Evolutionary conservation across 2,888 invertebrate species (phyloP).

Genomic region (Griposia aprilina): DNA sequence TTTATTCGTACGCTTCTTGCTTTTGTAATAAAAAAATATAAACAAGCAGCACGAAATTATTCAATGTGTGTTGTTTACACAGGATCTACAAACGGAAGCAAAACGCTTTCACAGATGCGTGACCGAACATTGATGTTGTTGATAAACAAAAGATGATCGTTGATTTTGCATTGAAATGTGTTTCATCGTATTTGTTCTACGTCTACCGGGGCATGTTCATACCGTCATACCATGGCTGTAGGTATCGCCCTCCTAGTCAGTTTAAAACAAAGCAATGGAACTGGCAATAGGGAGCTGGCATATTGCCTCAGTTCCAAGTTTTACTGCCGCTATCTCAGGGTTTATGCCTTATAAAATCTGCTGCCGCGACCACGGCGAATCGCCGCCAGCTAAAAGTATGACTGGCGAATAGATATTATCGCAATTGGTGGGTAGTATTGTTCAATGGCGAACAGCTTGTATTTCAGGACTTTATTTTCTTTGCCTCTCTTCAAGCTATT

Average conservation of each 20-base stretch:
- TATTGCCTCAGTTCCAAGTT: constrained; percentile 86
- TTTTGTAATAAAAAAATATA: constrained; percentile 38
- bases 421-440: constrained; percentile 79
- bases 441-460: constrained; percentile 71
- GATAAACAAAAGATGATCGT: constrained; percentile 44
- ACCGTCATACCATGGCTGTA: constrained; percentile 33
- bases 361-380: constrained; percentile 79
- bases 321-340: constrained; percentile 86
- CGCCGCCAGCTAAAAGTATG: constrained; percentile 80
- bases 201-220: constrained; percentile 45
- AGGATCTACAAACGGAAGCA: constrained; percentile 44
- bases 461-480: constrained; percentile 70
- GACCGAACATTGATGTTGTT: constrained; percentile 45
- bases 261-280: constrained; percentile 85
- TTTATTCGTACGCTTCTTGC: constrained; percentile 52
- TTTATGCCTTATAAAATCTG: constrained; percentile 88
- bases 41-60: constrained; percentile 43
- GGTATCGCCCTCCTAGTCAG: constrained; percentile 79
- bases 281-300: constrained; percentile 84
- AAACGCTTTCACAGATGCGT: constrained; percentile 44
- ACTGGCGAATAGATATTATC: constrained; percentile 80
- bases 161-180: constrained; percentile 44
- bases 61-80: constrained; percentile 51
- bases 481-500: constrained; percentile 67
- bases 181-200: constrained; percentile 36